phyloP scores from a whole-genome alignment of 2,888 invertebrate species.

The Ommatoiulus sabulosus region DNA sequence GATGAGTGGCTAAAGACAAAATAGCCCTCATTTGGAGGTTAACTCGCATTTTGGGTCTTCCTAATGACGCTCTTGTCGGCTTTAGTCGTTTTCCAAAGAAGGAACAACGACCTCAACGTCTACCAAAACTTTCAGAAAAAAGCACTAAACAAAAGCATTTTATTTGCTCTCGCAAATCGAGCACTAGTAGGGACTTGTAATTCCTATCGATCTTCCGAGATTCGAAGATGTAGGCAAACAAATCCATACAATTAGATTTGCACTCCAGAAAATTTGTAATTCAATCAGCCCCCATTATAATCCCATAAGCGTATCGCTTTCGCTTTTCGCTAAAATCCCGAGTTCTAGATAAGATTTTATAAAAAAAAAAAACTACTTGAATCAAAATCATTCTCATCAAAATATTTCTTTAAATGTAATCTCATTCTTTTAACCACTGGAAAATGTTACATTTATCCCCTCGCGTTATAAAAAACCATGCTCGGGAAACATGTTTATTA shows the following conservation, averaged over 20 bases:
- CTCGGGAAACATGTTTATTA: too few relatives aligned
- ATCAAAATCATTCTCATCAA: background rate
- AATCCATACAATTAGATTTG: slow-evolving; percentile 20
- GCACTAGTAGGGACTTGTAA: background rate
- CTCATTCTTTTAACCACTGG: background rate
- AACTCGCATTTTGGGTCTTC: slow-evolving; percentile 41
- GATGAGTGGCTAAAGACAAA: slow-evolving; percentile 45
- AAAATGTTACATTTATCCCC: too few relatives aligned
- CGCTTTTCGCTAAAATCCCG: background rate
- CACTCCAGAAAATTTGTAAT: slow-evolving; percentile 29
- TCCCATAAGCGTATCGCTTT: slow-evolving; percentile 35
- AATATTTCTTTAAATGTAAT: background rate
- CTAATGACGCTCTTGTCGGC: slow-evolving; percentile 48
- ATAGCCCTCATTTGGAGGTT: slow-evolving; percentile 48
- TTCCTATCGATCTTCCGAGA: background rate
- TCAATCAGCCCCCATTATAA: slow-evolving; percentile 18
- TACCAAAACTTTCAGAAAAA: slow-evolving; percentile 7
- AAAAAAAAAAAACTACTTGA: background rate
- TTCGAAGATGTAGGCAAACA: background rate
- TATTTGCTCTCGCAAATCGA: slow-evolving; percentile 35
- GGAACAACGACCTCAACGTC: slow-evolving; percentile 31
- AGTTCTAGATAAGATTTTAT: background rate
- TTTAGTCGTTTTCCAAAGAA: slow-evolving; percentile 32
- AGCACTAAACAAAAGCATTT: slow-evolving; percentile 23
- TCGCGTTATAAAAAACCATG: too few relatives aligned